Evolutionary conservation across 2,888 invertebrate species (phyloP), one percentile per base, ranked within the genome.

Genomic region (Hyalella azteca): DNA sequence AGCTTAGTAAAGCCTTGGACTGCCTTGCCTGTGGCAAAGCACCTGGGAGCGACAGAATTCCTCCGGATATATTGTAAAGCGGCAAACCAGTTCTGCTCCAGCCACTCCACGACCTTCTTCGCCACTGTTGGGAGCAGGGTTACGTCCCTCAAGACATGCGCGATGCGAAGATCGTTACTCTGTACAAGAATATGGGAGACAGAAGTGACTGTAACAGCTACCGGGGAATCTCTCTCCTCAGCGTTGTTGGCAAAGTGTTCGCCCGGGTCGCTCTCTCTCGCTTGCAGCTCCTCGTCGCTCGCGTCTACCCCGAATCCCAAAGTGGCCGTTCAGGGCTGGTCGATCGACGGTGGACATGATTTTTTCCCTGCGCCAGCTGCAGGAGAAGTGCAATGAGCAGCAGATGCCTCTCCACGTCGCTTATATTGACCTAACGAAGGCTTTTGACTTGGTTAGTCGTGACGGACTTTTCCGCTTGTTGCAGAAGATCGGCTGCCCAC

Each of bases 151-250:
- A 48, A 41, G 39, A 36, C 40, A 66, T 80, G 77, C 32, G 36
- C 4, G 73, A 80, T 32, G 66, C 73, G 9, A n/a, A 49, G 36
- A 78, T 80, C 36, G 26, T 54, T 26, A 81, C 81, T 40, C 78
- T 81, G 1, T 81, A 78, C 73, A 81, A 78, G 32, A 81, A 81
- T 54, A 76, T 76, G 32, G 76, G 79, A 9, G 77, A 77, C 9
- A 15, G 36, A 22, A 60, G 66, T 19, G 59, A 36, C 66, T 80
- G 54, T 59, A 60, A 77, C 77, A 80, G 66, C 60, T 80, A 77
- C 60, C 40, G 80, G 1, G 77, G 77, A 26, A 80, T 80, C 9
- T 77, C 60, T 9, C 59, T 79, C 13, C 77, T 80, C 41, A 45
- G 36, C 45, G 60, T 41, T 29, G 36, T 48, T 19, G 66, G 80